Conservation (phyloP, 2,797 vertebrate genomes). For the Silurus aristotelis region DNA sequence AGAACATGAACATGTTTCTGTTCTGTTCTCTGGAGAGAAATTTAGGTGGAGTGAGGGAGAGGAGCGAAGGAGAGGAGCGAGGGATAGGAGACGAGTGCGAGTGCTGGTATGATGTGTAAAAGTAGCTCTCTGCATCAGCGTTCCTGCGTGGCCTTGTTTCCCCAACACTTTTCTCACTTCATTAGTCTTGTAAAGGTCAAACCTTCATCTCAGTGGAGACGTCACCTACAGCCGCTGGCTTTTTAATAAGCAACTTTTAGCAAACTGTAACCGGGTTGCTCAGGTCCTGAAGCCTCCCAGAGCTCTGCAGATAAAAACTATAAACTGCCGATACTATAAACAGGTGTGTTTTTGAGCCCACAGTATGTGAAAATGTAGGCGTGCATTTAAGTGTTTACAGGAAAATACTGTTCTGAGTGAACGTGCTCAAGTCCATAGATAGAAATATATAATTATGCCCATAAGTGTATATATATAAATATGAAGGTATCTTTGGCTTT, state of each 20-base stretch:
- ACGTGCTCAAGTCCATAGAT: no score
- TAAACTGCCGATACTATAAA: not conserved
- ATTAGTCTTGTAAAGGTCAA: conserved; percentile 24
- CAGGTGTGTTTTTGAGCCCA: not conserved
- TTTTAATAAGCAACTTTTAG: conserved; percentile 26
- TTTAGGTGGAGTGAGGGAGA: no score
- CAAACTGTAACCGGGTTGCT: not conserved
- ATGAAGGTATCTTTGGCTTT: no score
- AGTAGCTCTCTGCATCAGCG: conserved; percentile 6
- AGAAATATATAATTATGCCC: no score
- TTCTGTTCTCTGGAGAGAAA: not conserved
- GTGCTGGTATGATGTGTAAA: not conserved
- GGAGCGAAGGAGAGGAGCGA: not conserved
- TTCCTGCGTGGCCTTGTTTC: conserved; percentile 11
- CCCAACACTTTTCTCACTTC: conserved; percentile 18
- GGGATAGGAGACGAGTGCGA: not conserved
- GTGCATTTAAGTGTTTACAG: not conserved
- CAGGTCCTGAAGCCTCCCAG: not conserved
- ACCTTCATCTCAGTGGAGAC: conserved; percentile 6
- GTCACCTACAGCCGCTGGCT: conserved; percentile 1
- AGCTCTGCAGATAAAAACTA: not conserved
- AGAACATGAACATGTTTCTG: no score
- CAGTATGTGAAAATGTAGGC: not conserved
- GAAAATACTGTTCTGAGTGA: no score
- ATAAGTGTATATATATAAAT: no score